A percentile compares a stretch with the other conserved stretches of the same genome.
These are phyloP conservation scores for Neodon shergylaensis DNA, from an alignment of 2,113 vertebrate species.

Conservation along the genomic window DNA sequence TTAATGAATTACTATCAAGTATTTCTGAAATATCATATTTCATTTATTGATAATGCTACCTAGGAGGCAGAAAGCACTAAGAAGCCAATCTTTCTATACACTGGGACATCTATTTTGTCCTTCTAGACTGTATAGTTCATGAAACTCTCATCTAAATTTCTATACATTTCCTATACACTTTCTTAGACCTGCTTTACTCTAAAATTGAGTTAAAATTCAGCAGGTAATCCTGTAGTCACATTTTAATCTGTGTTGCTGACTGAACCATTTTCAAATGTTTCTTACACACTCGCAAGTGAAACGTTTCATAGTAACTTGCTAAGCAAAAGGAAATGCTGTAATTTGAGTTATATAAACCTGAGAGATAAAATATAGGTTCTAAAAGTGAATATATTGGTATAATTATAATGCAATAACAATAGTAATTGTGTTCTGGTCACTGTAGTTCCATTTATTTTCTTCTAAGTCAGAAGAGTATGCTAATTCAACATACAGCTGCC, in stretches of 20 bases:
- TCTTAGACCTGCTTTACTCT: not conserved
- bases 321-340: not conserved
- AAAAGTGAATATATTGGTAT: not conserved
- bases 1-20: not conserved
- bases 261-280: not conserved
- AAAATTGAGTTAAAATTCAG: not conserved
- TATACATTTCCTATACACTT: not conserved
- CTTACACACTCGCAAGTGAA: not conserved
- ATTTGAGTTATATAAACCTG: not conserved
- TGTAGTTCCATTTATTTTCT: not conserved
- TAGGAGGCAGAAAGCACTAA: not conserved
- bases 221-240: not conserved
- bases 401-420: not conserved
- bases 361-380: not conserved
- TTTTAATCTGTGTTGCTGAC: not conserved
- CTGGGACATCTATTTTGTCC: not conserved
- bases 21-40: constrained; percentile 1
- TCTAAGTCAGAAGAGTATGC: not conserved
- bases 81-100: not conserved
- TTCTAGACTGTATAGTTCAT: not conserved
- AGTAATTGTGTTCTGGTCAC: not conserved
- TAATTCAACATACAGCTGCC: not conserved
- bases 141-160: not conserved
- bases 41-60: not conserved
- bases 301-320: not conserved